Percentiles rank a stretch among this genome's conserved stretches.
Evolutionary conservation across 1,140 invertebrate species (phyloP).

Genomic region (Magallana gigas): DNA sequence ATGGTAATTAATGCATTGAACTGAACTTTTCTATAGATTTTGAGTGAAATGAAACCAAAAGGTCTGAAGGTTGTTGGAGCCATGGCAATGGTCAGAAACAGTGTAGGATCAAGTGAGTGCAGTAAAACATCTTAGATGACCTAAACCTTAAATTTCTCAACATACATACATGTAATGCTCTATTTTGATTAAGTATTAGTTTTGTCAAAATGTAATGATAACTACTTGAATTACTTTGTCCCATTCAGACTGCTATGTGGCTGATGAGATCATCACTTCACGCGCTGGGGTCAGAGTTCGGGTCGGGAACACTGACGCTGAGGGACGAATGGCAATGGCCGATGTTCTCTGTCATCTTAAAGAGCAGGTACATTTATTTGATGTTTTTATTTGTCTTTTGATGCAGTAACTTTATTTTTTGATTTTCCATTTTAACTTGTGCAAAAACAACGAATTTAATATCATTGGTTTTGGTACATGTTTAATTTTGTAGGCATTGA

Average conservation of each 20-base stretch:
- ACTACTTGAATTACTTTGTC: background rate
- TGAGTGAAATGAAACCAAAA: slow-evolving; percentile 87
- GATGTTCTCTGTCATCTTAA: slow-evolving; percentile 89
- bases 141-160: too few relatives aligned
- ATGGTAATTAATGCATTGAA: too few relatives aligned
- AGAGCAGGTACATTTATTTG: slow-evolving; percentile 81
- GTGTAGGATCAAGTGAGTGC: slow-evolving; percentile 85
- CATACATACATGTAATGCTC: too few relatives aligned
- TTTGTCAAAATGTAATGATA: too few relatives aligned
- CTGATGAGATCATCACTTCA: slow-evolving; percentile 93
- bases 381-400: background rate
- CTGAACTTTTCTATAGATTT: slow-evolving; percentile 77
- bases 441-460: background rate
- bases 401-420: too few relatives aligned
- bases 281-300: slow-evolving; percentile 89
- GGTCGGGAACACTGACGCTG: slow-evolving; percentile 96
- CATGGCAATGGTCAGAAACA: slow-evolving; percentile 94
- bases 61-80: slow-evolving; percentile 92
- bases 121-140: too few relatives aligned
- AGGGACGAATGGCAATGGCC: slow-evolving; percentile 96
- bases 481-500: slow-evolving; percentile 75
- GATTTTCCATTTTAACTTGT: background rate
- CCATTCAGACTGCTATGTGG: slow-evolving; percentile 89
- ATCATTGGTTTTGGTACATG: background rate
- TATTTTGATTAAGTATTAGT: too few relatives aligned